Evolutionary conservation across 2,113 vertebrate species (phyloP).

Genomic region (Mobula birostris): DNA sequence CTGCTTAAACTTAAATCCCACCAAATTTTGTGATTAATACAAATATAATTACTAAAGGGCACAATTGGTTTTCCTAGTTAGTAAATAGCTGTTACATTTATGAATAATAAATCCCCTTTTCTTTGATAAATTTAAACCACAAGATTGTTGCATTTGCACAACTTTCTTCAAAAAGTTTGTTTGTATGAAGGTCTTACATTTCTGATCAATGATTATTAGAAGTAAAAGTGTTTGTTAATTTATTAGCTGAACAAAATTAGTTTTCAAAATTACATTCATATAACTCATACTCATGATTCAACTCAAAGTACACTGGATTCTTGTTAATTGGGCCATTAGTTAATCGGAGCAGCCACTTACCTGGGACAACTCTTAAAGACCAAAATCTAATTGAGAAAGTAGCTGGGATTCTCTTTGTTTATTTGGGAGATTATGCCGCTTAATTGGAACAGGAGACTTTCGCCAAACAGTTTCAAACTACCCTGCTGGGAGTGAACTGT

Average conservation of each 20-base stretch:
- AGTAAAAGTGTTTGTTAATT: neutral
- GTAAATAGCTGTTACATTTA: conserved; percentile 6
- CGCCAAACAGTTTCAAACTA: too few species aligned
- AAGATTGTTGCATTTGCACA: neutral
- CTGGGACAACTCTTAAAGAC: too few species aligned
- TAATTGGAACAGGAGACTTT: too few species aligned
- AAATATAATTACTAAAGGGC: neutral
- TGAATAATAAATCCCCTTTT: neutral
- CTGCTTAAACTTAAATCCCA: conserved; percentile 6
- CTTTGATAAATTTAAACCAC: neutral
- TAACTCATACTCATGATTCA: neutral
- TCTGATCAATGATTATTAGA: neutral
- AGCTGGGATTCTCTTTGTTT: too few species aligned
- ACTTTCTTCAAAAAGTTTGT: neutral
- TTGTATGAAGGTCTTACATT: too few species aligned
- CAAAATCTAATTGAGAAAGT: too few species aligned
- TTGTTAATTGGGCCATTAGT: too few species aligned
- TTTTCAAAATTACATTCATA: neutral
- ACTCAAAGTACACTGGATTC: neutral
- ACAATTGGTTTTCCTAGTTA: neutral
- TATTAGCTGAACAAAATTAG: neutral
- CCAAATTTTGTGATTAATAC: neutral
- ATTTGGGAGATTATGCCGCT: too few species aligned
- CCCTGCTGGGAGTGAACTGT: too few species aligned
- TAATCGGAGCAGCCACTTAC: too few species aligned